Evolutionary conservation across 1,140 invertebrate species (phyloP).

Genomic region (Leptinotarsa undecemlineata): DNA sequence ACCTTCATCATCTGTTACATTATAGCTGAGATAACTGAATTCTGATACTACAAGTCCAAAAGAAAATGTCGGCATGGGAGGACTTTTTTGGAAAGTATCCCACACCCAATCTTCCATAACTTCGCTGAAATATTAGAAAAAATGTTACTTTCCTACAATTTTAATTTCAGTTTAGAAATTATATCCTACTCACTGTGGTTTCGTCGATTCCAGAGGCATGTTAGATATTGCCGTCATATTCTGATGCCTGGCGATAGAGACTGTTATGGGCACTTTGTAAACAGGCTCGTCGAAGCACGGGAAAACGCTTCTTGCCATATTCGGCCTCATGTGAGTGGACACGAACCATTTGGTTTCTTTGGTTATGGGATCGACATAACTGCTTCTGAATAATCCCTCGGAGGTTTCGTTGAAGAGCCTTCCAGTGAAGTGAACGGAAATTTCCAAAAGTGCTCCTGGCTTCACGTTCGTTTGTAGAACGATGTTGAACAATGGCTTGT

Average conservation of each 20-base stretch:
- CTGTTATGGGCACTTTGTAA: constrained; percentile 74
- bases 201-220: constrained; percentile 61
- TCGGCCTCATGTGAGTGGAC: constrained; percentile 78
- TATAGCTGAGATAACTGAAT: constrained; percentile 54
- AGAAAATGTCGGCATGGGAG: constrained; percentile 83
- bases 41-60: constrained; percentile 82
- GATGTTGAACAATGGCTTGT: constrained; percentile 39
- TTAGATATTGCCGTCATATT: constrained; percentile 67
- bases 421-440: constrained; percentile 65
- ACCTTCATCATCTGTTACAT: constrained; percentile 34
- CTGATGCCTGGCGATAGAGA: constrained; percentile 66
- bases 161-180: neutral
- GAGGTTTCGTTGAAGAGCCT: constrained; percentile 61
- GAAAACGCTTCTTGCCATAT: constrained; percentile 81
- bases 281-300: constrained; percentile 92
- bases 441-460: constrained; percentile 56
- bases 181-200: constrained; percentile 63
- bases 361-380: constrained; percentile 58
- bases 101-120: constrained; percentile 59
- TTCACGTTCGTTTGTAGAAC: constrained; percentile 60
- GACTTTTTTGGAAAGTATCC: constrained; percentile 73
- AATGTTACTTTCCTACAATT: neutral
- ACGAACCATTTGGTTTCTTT: constrained; percentile 61
- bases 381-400: constrained; percentile 66
- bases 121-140: constrained; percentile 21